phyloP scores from a whole-genome alignment of 2,888 invertebrate species.

The Horisme vitalbata region DNA sequence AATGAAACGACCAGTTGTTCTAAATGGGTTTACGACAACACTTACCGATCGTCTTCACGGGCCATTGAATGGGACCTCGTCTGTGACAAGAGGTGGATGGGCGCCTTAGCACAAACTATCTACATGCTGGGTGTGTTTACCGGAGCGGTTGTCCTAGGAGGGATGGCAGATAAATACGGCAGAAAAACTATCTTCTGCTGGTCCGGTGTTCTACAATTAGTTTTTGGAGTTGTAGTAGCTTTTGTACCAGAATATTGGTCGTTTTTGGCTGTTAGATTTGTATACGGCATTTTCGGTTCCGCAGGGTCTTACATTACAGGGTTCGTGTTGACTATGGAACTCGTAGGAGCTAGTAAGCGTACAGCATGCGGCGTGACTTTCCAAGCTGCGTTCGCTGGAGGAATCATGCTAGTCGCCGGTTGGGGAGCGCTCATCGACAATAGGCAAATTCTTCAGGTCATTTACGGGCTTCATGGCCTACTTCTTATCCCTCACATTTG shows the following conservation, averaged over 20 bases:
- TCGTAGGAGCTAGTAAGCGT: constrained; percentile 90
- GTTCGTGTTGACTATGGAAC: constrained; percentile 90
- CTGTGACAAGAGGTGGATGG: constrained; percentile 91
- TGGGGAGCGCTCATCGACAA: constrained; percentile 91
- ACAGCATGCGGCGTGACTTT: constrained; percentile 91
- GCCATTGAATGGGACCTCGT: constrained; percentile 93
- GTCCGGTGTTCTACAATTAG: constrained; percentile 88
- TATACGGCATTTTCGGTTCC: constrained; percentile 92
- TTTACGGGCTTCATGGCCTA: constrained; percentile 89
- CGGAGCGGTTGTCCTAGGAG: constrained; percentile 91
- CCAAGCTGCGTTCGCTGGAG: constrained; percentile 90
- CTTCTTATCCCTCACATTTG: constrained; percentile 91
- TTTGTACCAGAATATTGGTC: constrained; percentile 90
- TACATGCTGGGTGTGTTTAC: constrained; percentile 94
- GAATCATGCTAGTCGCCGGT: constrained; percentile 91
- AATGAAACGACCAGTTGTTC: constrained; percentile 62
- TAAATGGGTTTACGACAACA: constrained; percentile 88
- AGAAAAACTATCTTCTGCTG: constrained; percentile 91
- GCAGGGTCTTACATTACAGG: constrained; percentile 89
- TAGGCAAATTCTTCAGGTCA: constrained; percentile 88
- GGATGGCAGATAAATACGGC: constrained; percentile 92
- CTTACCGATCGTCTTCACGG: constrained; percentile 87
- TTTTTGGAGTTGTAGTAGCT: constrained; percentile 88
- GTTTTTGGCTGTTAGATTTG: constrained; percentile 85
- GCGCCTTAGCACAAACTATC: constrained; percentile 88